These are phyloP conservation scores for Thecophora atra DNA, from an alignment of 2,888 invertebrate species.

Conservation along the genomic window DNA sequence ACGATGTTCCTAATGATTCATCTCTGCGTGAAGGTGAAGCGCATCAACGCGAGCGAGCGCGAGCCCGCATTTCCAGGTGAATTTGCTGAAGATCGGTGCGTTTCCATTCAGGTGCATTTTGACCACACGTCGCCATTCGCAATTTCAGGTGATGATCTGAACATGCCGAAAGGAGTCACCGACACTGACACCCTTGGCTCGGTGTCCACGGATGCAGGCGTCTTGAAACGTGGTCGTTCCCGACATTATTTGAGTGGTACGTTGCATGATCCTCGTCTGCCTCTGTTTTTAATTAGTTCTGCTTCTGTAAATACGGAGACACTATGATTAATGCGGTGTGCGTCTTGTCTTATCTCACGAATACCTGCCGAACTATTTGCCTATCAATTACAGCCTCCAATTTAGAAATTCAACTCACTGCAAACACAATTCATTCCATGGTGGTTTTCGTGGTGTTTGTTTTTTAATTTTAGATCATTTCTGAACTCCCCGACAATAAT, in stretches of 20 bases:
- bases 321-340: too few relatives aligned
- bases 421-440: too few relatives aligned
- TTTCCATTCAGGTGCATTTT: not conserved
- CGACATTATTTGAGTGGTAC: slow-evolving; percentile 66
- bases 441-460: too few relatives aligned
- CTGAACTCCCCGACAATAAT: too few relatives aligned
- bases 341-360: too few relatives aligned
- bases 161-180: slow-evolving; percentile 61
- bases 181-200: slow-evolving; percentile 61
- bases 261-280: slow-evolving; percentile 35
- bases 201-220: slow-evolving; percentile 57
- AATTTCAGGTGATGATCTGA: slow-evolving; percentile 59
- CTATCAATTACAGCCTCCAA: too few relatives aligned
- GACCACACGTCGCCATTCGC: not conserved
- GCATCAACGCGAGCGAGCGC: slow-evolving; percentile 70
- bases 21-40: slow-evolving; percentile 87
- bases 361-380: too few relatives aligned
- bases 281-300: not conserved
- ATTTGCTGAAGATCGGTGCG: slow-evolving; percentile 38
- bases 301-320: not conserved
- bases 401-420: too few relatives aligned
- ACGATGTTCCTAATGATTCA: slow-evolving; percentile 97
- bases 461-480: too few relatives aligned
- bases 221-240: slow-evolving; percentile 61
- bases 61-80: slow-evolving; percentile 88